Conservation (phyloP, 2,113 vertebrate species). For the Arvicanthis niloticus region DNA sequence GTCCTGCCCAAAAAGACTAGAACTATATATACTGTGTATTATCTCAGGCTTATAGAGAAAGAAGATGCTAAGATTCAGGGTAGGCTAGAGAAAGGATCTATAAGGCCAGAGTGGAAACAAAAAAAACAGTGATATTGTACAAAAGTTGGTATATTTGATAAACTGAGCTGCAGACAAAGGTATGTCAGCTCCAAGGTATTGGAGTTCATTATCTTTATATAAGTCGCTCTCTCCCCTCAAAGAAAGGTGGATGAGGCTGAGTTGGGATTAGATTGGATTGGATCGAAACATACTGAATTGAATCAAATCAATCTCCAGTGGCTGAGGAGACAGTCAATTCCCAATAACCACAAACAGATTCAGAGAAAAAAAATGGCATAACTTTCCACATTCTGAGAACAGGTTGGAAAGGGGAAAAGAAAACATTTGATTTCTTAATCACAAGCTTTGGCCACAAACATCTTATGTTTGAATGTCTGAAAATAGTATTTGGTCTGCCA, state of each 20-base stretch:
- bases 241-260: background rate
- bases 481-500: conserved; percentile 74
- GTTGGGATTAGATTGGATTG: background rate
- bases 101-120: background rate
- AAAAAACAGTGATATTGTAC: background rate
- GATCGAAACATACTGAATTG: background rate
- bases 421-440: conserved; percentile 83
- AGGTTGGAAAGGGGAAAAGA: conserved; percentile 75
- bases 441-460: conserved; percentile 69
- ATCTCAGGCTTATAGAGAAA: background rate
- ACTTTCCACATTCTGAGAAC: conserved; percentile 75
- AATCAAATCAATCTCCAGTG: conserved; percentile 54
- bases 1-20: background rate
- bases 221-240: background rate
- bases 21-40: background rate
- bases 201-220: conserved; percentile 34
- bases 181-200: background rate
- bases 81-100: conserved; percentile 13
- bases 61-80: background rate
- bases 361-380: conserved; percentile 69
- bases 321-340: conserved; percentile 48
- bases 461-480: conserved; percentile 76
- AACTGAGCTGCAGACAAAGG: background rate
- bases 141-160: conserved; percentile 39
- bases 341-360: conserved; percentile 59